These are phyloP conservation scores for Hemitrygon akajei DNA, from an alignment of 2,797 vertebrate genomes.

Conservation along the genomic window DNA sequence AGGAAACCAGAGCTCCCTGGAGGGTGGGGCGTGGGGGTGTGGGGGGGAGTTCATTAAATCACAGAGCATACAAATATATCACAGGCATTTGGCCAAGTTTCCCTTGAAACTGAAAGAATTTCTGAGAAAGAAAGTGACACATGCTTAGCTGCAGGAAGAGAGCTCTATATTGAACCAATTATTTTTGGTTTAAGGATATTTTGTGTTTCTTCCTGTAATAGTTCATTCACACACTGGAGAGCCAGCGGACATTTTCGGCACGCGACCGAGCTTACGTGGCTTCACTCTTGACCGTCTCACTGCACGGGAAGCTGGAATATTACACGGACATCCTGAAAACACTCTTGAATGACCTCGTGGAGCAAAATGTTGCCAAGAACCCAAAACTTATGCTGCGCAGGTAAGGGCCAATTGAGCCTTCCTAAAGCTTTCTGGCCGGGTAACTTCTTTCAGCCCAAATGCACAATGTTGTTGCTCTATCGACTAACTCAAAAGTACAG, in stretches of 20 bases:
- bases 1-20: no score
- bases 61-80: no score
- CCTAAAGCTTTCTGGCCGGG: no score
- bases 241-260: conserved; percentile 89
- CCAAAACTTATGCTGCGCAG: conserved; percentile 95
- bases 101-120: neutral
- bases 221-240: conserved; percentile 96
- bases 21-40: no score
- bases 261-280: conserved; percentile 91
- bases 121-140: neutral
- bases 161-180: neutral
- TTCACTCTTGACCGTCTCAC: conserved; percentile 82
- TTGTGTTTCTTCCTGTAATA: conserved; percentile 44
- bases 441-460: neutral
- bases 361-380: conserved; percentile 95
- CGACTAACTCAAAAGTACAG: neutral
- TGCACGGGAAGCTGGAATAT: conserved; percentile 94
- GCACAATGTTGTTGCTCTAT: neutral
- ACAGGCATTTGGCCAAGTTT: no score
- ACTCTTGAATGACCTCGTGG: conserved; percentile 85
- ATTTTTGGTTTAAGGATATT: neutral
- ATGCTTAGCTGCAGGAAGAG: neutral
- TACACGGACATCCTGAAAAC: conserved; percentile 97
- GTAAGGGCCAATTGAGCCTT: conserved; percentile 51
- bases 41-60: no score